Percentiles rank a stretch among this genome's conserved stretches.
These are phyloP conservation scores for Apis laboriosa DNA, from an alignment of 1,140 invertebrate species.

Conservation along the genomic window DNA sequence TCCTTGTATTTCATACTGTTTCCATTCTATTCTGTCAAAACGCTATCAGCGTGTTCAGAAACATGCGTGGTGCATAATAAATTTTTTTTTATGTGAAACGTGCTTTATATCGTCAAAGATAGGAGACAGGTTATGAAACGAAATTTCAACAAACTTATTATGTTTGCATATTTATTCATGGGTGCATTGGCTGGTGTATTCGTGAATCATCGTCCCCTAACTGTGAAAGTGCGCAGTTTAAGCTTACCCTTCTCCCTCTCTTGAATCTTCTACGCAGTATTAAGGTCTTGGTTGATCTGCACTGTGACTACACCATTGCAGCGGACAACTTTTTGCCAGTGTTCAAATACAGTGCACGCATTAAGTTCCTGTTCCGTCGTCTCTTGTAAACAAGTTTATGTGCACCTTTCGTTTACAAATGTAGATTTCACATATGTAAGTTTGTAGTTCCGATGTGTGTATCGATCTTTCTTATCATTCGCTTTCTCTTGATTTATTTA, in stretches of 20 bases:
- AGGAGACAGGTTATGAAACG: not conserved
- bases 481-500: not conserved
- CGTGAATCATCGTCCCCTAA: slow-evolving; percentile 52
- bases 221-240: slow-evolving; percentile 43
- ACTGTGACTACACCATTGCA: slow-evolving; percentile 23
- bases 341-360: not conserved
- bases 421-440: not conserved
- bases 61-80: not conserved
- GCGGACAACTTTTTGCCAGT: slow-evolving; percentile 8
- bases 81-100: not conserved
- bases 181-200: slow-evolving; percentile 21
- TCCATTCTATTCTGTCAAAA: not conserved
- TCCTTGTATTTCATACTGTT: not conserved
- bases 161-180: slow-evolving; percentile 14
- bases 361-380: not conserved
- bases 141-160: not conserved
- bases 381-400: slow-evolving; percentile 22
- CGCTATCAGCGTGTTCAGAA: not conserved
- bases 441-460: not conserved
- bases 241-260: slow-evolving; percentile 9
- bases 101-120: not conserved
- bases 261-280: slow-evolving; percentile 46
- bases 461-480: not conserved
- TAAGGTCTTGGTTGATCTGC: slow-evolving; percentile 43
- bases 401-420: not conserved